Percentiles rank a stretch among this genome's conserved stretches.
phyloP scores from a whole-genome alignment of 2,113 vertebrate genomes.

The Chaetura pelagica region DNA sequence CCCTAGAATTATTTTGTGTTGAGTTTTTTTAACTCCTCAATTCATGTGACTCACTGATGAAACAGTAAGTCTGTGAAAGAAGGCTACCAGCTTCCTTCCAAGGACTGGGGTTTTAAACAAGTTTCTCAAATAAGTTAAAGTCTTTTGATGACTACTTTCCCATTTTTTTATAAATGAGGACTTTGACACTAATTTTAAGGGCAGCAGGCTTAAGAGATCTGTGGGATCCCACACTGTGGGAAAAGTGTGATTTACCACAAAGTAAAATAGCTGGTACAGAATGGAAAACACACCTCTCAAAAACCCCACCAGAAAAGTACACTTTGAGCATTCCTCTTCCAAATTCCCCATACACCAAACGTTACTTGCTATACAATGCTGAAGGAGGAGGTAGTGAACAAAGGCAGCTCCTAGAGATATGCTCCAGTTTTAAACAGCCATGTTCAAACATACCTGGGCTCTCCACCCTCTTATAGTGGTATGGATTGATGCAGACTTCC shows the following conservation, averaged over 20 bases:
- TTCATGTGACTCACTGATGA: neutral
- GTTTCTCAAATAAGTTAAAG: neutral
- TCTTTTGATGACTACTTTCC: neutral
- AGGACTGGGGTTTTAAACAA: neutral
- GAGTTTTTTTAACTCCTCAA: neutral
- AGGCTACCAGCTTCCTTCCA: neutral
- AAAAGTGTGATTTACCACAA: neutral
- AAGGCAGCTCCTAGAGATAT: neutral
- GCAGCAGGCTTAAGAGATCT: neutral
- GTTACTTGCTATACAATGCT: neutral
- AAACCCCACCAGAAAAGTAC: neutral
- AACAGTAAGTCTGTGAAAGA: neutral
- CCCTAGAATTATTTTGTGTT: neutral
- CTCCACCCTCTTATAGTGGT: conserved; percentile 98
- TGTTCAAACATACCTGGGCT: conserved; percentile 87
- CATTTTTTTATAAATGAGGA: neutral
- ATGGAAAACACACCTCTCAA: neutral
- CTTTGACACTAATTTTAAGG: neutral
- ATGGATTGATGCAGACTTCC: conserved; percentile 99
- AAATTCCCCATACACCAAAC: neutral
- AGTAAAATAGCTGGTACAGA: neutral
- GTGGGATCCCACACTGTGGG: too few relatives aligned
- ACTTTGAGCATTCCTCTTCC: neutral
- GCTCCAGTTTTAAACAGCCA: neutral
- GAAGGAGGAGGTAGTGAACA: neutral